Evolutionary conservation across 2,797 vertebrate species (phyloP).

Genomic region (Amblyopsis hoosieri): DNA sequence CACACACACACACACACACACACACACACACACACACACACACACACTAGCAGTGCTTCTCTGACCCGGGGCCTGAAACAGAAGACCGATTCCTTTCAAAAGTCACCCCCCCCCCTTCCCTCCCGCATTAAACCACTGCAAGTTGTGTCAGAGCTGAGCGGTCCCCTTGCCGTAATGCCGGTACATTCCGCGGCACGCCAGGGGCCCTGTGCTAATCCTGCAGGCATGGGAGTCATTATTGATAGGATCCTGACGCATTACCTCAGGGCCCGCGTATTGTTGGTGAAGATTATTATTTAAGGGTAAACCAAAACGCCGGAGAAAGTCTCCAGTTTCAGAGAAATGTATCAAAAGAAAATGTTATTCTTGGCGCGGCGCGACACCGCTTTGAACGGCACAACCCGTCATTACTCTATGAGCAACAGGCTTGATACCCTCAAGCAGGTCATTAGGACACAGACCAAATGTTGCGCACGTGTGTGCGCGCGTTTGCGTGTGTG

Average conservation of each 20-base stretch:
- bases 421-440: constrained; percentile 44
- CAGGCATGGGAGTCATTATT: constrained; percentile 81
- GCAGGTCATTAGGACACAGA: constrained; percentile 42
- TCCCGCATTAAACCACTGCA: constrained; percentile 61
- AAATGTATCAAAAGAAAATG: constrained; percentile 84
- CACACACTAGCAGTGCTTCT: constrained; percentile 2
- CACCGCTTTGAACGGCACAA: constrained; percentile 72
- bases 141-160: constrained; percentile 73
- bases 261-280: constrained; percentile 79
- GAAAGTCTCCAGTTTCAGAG: constrained; percentile 76
- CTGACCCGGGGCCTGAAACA: constrained; percentile 66
- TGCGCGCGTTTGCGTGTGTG: background rate
- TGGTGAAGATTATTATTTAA: constrained; percentile 84
- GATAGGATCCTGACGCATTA: constrained; percentile 81
- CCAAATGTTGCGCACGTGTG: constrained; percentile 18
- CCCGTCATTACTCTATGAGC: constrained; percentile 40
- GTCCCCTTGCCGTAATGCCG: constrained; percentile 74
- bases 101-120: constrained; percentile 12
- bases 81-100: constrained; percentile 67
- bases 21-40: constrained; percentile 19
- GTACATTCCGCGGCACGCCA: constrained; percentile 75
- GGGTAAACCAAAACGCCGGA: constrained; percentile 76
- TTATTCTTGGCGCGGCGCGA: constrained; percentile 79
- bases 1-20: constrained; percentile 27
- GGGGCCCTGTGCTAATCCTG: constrained; percentile 76